Evolutionary conservation across 2,797 vertebrate genomes (phyloP).

Genomic region (Eremophila alpestris): DNA sequence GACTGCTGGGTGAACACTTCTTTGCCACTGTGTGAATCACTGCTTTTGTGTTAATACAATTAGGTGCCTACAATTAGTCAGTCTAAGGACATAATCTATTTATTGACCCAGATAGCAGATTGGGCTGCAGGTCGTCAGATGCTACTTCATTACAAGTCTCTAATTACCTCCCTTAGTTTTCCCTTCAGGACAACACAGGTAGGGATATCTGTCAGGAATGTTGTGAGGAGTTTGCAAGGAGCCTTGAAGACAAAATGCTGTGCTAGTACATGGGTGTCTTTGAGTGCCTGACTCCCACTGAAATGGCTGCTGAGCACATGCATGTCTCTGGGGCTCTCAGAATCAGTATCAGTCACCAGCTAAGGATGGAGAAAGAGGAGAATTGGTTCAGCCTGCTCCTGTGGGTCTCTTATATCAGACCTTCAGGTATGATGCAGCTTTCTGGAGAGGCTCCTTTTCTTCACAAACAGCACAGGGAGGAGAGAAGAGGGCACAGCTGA

Average conservation of each 20-base stretch:
- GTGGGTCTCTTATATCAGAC: background rate
- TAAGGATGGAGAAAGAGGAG: background rate
- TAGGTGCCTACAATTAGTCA: conserved; percentile 22
- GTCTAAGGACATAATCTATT: conserved; percentile 16
- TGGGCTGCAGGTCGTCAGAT: conserved; percentile 18
- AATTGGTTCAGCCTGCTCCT: background rate
- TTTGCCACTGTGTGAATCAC: background rate
- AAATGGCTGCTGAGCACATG: background rate
- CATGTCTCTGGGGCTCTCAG: background rate
- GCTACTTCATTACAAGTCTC: conserved; percentile 6
- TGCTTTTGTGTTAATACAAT: conserved; percentile 50
- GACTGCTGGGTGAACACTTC: conserved; percentile 14
- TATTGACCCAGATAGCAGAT: conserved; percentile 16
- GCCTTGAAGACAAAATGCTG: background rate
- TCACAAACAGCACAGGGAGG: background rate
- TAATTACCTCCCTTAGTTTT: conserved; percentile 39
- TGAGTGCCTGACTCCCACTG: background rate
- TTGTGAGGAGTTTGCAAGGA: background rate
- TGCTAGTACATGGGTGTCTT: background rate
- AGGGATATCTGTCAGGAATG: conserved; percentile 12
- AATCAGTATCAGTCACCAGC: background rate
- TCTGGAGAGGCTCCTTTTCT: background rate
- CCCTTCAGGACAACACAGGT: background rate
- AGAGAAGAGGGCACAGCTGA: background rate
- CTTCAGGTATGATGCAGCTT: background rate